Conservation (phyloP, 2,888 invertebrate species). For the Drosophila fulvimacula region DNA sequence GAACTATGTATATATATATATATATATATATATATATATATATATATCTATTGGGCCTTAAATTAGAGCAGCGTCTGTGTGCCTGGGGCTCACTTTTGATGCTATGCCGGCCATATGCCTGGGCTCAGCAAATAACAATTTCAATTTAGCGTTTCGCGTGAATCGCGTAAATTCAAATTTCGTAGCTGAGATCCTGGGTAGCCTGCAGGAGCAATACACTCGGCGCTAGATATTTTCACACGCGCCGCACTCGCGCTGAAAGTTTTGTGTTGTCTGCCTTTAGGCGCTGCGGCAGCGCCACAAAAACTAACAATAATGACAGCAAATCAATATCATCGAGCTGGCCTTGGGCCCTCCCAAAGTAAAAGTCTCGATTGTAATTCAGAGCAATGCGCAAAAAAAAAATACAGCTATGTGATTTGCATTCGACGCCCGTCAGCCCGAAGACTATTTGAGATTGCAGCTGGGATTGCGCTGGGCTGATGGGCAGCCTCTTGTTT, state of each 20-base stretch:
- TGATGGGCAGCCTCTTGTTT: conserved; percentile 21
- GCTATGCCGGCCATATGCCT: conserved; percentile 11
- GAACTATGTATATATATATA: conserved; percentile 25
- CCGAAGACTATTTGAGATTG: conserved; percentile 35
- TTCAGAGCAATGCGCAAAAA: conserved; percentile 30
- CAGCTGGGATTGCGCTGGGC: conserved; percentile 3
- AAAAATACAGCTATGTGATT: conserved; percentile 42
- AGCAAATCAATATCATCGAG: conserved; percentile 75
- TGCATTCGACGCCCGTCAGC: conserved; percentile 55
- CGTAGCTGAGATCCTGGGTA: conserved; percentile 40
- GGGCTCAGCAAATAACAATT: conserved; percentile 72
- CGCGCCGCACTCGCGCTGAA: conserved; percentile 44
- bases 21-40: conserved; percentile 8
- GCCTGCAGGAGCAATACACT: conserved; percentile 32
- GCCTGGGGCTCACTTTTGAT: conserved; percentile 32
- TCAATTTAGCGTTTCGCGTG: conserved; percentile 71
- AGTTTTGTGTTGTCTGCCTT: conserved; percentile 46
- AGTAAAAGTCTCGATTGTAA: conserved; percentile 69
- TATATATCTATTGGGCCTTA: conserved; percentile 9
- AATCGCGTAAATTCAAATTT: conserved; percentile 74
- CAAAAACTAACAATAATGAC: conserved; percentile 76
- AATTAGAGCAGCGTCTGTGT: conserved; percentile 17
- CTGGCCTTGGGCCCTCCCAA: conserved; percentile 56
- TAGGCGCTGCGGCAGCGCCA: conserved; percentile 37
- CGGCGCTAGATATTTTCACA: conserved; percentile 47